These are phyloP conservation scores for Harpagifer antarcticus DNA, from an alignment of 2,797 vertebrate species.

Conservation along the genomic window DNA sequence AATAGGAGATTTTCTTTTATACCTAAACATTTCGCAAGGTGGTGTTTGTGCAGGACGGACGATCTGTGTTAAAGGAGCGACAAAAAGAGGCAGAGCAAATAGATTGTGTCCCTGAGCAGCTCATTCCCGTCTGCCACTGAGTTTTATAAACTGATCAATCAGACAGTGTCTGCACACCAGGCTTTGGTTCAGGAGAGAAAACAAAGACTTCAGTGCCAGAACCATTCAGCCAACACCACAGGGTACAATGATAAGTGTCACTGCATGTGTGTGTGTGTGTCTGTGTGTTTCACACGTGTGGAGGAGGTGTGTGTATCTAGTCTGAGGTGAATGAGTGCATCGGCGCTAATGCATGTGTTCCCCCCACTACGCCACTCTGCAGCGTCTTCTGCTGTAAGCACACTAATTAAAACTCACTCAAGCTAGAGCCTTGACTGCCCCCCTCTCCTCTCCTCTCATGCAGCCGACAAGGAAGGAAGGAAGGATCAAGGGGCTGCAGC, in stretches of 20 bases:
- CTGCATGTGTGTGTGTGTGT: constrained; percentile 24
- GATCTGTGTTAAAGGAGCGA: constrained; percentile 12
- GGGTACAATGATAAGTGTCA: constrained; percentile 54
- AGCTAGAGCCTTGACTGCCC: constrained; percentile 61
- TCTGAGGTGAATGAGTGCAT: constrained; percentile 71
- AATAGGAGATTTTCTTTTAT: constrained; percentile 46
- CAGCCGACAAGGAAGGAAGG: constrained; percentile 38
- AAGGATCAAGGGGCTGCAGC: constrained; percentile 17
- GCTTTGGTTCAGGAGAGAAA: constrained; percentile 34
- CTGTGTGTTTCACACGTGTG: constrained; percentile 45
- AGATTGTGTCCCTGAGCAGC: constrained; percentile 37
- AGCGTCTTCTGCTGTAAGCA: constrained; percentile 67
- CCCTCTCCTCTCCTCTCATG: not conserved
- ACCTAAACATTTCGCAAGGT: constrained; percentile 48
- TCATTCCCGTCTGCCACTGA: constrained; percentile 35
- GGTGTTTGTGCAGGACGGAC: constrained; percentile 14
- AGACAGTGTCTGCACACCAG: constrained; percentile 45
- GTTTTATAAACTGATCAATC: constrained; percentile 67
- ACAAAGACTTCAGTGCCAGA: constrained; percentile 48
- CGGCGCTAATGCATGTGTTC: constrained; percentile 54
- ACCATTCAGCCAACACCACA: constrained; percentile 55
- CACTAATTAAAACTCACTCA: constrained; percentile 83
- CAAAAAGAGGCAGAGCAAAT: constrained; percentile 37
- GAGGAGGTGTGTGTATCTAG: constrained; percentile 47
- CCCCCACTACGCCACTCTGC: constrained; percentile 30